Percentiles rank a stretch among this genome's conserved stretches.
Conservation (phyloP, 2,888 invertebrate genomes). For the Oithona nana region DNA sequence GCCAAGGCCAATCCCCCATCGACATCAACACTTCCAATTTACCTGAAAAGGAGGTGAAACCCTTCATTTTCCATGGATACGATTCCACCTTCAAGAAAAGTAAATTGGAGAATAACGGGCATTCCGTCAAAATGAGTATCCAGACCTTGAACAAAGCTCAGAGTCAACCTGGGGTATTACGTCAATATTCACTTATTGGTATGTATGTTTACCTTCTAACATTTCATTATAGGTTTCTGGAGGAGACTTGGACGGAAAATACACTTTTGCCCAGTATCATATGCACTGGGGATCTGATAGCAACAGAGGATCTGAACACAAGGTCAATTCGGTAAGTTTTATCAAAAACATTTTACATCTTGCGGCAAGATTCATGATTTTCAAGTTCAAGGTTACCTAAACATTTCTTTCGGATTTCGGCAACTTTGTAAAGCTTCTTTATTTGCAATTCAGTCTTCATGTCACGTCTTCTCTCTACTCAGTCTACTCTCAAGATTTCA, state of each 20-base stretch:
- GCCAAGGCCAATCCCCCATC: conserved; percentile 3
- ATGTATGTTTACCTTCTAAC: too few species aligned
- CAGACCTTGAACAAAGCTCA: neutral
- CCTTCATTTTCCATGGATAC: neutral
- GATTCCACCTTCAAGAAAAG: neutral
- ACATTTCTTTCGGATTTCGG: too few species aligned
- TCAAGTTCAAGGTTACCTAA: too few species aligned
- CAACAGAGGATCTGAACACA: neutral
- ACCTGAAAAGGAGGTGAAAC: neutral
- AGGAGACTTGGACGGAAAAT: neutral
- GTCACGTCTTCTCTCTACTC: too few species aligned
- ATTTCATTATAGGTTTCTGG: neutral
- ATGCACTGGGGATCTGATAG: neutral
- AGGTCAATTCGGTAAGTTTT: neutral
- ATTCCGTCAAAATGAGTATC: neutral
- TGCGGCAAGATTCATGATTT: too few species aligned
- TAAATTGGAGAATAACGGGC: neutral
- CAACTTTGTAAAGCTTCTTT: too few species aligned
- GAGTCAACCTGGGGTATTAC: too few species aligned
- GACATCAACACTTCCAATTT: conserved; percentile 1
- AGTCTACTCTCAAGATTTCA: too few species aligned
- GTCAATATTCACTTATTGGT: too few species aligned
- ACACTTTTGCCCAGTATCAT: neutral
- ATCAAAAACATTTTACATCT: too few species aligned
- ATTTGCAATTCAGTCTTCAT: too few species aligned